Base-by-base conservation (phyloP, 2,113 vertebrate species). In the Conger conger region DNA sequence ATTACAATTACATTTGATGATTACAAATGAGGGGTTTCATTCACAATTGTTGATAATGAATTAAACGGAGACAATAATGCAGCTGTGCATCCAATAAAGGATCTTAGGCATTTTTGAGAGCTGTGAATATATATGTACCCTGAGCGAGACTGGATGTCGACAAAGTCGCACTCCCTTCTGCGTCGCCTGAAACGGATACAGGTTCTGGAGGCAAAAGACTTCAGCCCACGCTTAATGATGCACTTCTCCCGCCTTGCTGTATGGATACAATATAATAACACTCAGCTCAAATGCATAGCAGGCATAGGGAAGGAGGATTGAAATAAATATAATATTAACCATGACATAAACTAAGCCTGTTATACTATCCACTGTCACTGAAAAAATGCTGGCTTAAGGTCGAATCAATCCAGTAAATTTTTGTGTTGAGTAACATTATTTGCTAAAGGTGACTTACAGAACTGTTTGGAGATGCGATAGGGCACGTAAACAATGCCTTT, bases 161-260 rank as follows among this genome's bases (percentile, higher is more conserved):
- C 18, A 89, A 89, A 96, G 90, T 95, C 89, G 4, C 42, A 57
- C 76, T 94, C 81, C 0, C 53, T 0, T 0, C 20, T 42, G 0
- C 0, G 17, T 5, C 60, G 91, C 0, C 0, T 79, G 80, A 96
- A 96, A 50, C 90, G 92, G 79, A 95, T 85, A 86, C 95, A 96
- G 78, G 94, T 94, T 33, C 89, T 88, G 0, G 0, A 0, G 0
- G 86, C 40, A 50, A 96, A 94, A 1, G 94, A 94, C 0, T 9
- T 1, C 54, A 96, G 84, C 8, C 86, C 94, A 27, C 0, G 0
- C 33, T 78, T 0, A 45, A 96, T 95, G 60, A 77, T 17, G 0
- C 1, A 0, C 54, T 11, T 87, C 82, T 95, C 87, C 27, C 78
- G 8, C 0, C 0, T 0, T 27, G 93, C 94, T 95, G 50, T 54